phyloP scores from a whole-genome alignment of 2,113 vertebrate species.

The Phylloscopus trochiloides region DNA sequence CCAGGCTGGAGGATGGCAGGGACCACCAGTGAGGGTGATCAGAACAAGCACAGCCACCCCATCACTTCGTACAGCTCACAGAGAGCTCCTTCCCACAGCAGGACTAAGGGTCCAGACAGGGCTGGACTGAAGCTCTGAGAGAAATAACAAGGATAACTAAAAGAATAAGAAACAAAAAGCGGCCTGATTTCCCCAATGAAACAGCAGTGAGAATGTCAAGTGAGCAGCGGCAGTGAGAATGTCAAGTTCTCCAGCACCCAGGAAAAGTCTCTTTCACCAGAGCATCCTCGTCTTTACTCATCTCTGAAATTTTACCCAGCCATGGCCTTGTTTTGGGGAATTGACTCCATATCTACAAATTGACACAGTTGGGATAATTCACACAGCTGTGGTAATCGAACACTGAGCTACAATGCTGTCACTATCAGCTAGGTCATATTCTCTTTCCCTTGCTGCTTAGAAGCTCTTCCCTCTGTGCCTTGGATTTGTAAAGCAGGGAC shows the following conservation, averaged over 20 bases:
- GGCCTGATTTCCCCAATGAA: neutral
- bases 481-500: neutral
- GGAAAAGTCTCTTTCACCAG: neutral
- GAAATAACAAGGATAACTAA: neutral
- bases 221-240: neutral
- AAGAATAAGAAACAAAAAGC: neutral
- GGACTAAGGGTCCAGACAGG: neutral
- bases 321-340: neutral
- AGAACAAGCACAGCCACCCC: neutral
- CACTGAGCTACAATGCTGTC: neutral
- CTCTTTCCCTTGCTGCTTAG: neutral
- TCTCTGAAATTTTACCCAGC: neutral
- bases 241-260: neutral
- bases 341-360: neutral
- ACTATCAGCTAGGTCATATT: neutral
- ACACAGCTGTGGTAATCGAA: neutral
- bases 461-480: neutral
- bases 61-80: neutral
- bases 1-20: neutral
- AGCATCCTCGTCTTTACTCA: neutral
- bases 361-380: neutral
- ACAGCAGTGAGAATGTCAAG: neutral
- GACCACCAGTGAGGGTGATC: neutral
- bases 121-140: neutral
- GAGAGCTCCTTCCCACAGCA: neutral